Conservation (phyloP, 2,888 invertebrate species). For the Carabus problematicus region DNA sequence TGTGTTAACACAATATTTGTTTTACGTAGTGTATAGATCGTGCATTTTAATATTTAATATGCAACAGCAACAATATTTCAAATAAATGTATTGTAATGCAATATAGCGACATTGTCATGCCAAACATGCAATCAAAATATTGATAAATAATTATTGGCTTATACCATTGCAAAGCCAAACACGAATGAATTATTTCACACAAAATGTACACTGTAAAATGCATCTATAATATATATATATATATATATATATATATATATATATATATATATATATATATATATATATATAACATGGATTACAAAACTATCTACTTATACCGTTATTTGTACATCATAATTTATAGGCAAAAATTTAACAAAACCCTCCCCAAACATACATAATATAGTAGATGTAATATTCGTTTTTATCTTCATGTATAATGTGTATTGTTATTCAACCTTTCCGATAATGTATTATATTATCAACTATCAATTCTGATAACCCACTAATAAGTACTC, state of each 20-base stretch:
- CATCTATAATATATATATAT: too few species aligned
- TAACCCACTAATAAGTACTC: too few species aligned
- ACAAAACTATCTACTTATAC: background rate
- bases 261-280: too few species aligned
- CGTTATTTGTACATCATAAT: background rate
- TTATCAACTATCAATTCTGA: too few species aligned
- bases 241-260: too few species aligned
- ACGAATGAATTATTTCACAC: conserved; percentile 13
- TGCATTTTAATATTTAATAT: conserved; percentile 39
- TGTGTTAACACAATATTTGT: conserved; percentile 39
- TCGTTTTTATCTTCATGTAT: too few species aligned
- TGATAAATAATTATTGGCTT: conserved; percentile 39
- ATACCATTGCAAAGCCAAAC: conserved; percentile 27
- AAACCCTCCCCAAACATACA: background rate
- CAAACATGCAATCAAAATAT: conserved; percentile 39
- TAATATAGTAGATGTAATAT: background rate
- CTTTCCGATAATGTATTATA: too few species aligned
- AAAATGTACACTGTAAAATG: background rate
- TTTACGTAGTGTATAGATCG: conserved; percentile 32
- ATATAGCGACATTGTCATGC: conserved; percentile 34
- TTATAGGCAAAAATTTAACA: background rate
- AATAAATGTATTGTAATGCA: conserved; percentile 29
- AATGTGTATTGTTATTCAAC: too few species aligned
- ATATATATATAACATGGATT: background rate
- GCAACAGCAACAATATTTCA: conserved; percentile 34